Evolutionary conservation across 2,888 invertebrate species (phyloP).

Genomic region (Cephus pulcher): DNA sequence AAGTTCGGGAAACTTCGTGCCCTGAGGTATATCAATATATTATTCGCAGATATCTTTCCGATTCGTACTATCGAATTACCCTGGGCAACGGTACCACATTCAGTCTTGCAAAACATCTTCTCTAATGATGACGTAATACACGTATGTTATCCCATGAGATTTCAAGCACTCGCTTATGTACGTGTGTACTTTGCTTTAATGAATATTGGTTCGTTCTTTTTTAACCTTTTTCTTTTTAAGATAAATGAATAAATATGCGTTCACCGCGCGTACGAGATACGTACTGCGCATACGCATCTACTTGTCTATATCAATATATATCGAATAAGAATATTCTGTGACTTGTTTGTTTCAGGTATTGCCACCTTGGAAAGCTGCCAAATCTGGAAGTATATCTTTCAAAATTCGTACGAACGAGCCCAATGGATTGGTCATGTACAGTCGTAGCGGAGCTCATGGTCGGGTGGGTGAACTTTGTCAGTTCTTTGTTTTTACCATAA

Average conservation of each 20-base stretch:
- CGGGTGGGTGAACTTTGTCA: constrained; percentile 42
- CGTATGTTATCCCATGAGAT: not conserved
- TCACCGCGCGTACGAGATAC: too few relatives aligned
- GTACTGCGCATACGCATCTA: not conserved
- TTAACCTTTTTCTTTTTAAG: not conserved
- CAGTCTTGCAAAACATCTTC: not conserved
- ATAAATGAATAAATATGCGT: not conserved
- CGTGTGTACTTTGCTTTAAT: not conserved
- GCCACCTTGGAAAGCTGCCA: constrained; percentile 92
- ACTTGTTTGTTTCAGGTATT: constrained; percentile 74
- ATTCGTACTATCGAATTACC: not conserved
- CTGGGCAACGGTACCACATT: not conserved
- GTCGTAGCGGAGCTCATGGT: constrained; percentile 74
- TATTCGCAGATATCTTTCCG: not conserved
- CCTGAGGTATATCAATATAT: not conserved
- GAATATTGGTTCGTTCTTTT: not conserved
- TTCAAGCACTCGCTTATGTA: not conserved
- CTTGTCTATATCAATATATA: not conserved
- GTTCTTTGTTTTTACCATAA: not conserved
- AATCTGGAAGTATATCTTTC: constrained; percentile 90
- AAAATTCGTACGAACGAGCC: constrained; percentile 96
- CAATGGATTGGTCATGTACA: constrained; percentile 93
- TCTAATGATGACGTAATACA: not conserved
- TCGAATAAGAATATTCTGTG: not conserved
- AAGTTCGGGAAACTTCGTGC: not conserved